Evolutionary conservation across 2,797 vertebrate species (phyloP).

Genomic region (Gymnothorax javanicus): DNA sequence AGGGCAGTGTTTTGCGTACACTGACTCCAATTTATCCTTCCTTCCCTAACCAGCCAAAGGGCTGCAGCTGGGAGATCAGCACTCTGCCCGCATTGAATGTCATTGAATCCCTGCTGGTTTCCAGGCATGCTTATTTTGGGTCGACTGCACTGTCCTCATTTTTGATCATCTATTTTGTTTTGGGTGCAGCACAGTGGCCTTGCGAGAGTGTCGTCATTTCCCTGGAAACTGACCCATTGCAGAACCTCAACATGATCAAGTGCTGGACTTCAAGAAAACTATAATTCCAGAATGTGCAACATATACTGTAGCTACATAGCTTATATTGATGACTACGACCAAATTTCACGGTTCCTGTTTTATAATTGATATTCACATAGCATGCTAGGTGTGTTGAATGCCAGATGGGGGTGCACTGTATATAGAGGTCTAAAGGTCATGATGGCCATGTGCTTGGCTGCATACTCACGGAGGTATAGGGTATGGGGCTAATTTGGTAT

Average conservation of each 20-base stretch:
- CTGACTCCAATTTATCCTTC: background rate
- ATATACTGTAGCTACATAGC: constrained; percentile 16
- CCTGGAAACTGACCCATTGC: background rate
- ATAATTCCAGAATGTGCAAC: background rate
- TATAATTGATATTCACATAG: constrained; percentile 19
- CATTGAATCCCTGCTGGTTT: constrained; percentile 14
- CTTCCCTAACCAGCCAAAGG: background rate
- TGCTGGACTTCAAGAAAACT: background rate
- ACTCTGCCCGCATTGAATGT: constrained; percentile 16
- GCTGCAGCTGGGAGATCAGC: background rate
- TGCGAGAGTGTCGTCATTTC: background rate
- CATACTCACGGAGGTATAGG: constrained; percentile 6
- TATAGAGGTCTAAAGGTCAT: background rate
- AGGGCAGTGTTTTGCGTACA: background rate
- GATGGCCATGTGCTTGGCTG: background rate
- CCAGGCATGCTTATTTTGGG: constrained; percentile 15
- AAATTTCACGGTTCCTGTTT: constrained; percentile 1
- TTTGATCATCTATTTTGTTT: background rate
- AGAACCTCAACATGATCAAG: background rate
- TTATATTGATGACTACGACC: constrained; percentile 4
- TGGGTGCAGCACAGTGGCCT: background rate
- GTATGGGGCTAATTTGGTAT: background rate
- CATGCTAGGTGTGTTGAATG: background rate
- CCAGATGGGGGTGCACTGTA: constrained; percentile 19
- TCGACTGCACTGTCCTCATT: constrained; percentile 14